phyloP scores from a whole-genome alignment of 2,888 invertebrate species.

The Terebella lapidaria region DNA sequence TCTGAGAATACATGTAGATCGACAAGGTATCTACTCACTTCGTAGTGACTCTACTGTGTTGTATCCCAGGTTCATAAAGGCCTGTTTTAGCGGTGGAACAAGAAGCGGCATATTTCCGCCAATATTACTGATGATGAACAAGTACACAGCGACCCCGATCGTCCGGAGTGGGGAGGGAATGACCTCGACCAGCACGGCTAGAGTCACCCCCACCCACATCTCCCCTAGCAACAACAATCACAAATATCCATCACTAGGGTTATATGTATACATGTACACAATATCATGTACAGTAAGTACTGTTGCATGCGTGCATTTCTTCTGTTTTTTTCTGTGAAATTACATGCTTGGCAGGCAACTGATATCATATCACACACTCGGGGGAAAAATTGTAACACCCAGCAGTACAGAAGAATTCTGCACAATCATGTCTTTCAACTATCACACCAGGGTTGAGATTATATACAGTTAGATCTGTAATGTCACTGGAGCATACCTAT shows the following conservation, averaged over 20 bases:
- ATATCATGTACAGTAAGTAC: too few species aligned
- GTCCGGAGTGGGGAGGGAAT: constrained; percentile 48
- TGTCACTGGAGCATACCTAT: constrained; percentile 32
- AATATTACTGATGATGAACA: constrained; percentile 54
- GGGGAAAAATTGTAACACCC: too few species aligned
- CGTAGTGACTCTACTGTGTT: constrained; percentile 6
- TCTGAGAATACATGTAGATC: not conserved
- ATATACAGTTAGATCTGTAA: too few species aligned
- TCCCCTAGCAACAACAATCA: constrained; percentile 40
- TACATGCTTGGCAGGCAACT: too few species aligned
- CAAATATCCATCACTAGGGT: not conserved
- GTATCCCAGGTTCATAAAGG: constrained; percentile 23
- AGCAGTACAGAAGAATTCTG: too few species aligned
- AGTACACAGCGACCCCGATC: constrained; percentile 50
- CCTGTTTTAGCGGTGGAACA: constrained; percentile 43
- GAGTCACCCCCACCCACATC: constrained; percentile 53
- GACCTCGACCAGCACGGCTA: constrained; percentile 51
- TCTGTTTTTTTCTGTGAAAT: not conserved
- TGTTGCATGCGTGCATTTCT: not conserved
- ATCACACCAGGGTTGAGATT: too few species aligned
- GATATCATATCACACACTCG: too few species aligned
- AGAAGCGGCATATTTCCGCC: constrained; percentile 53
- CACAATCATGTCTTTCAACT: too few species aligned
- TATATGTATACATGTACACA: too few species aligned
- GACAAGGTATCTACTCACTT: constrained; percentile 5